phyloP scores from a whole-genome alignment of 1,140 invertebrate species.

The Mercenaria mercenaria region DNA sequence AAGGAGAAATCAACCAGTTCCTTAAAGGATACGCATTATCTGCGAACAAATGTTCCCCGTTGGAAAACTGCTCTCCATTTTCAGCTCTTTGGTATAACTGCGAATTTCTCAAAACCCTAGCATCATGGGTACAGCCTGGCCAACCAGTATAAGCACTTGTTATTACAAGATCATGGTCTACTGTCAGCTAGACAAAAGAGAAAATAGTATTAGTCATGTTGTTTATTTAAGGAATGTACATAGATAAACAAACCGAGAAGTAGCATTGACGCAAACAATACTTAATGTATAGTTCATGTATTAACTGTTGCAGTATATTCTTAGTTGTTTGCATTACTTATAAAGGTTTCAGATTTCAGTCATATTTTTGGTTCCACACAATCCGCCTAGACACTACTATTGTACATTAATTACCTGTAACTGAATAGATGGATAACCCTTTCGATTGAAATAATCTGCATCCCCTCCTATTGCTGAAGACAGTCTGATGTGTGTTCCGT shows the following conservation, averaged over 20 bases:
- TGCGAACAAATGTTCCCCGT: constrained; percentile 23
- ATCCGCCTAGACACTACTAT: not conserved
- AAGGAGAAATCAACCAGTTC: constrained; percentile 55
- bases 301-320: not conserved
- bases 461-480: not conserved
- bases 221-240: too few species aligned
- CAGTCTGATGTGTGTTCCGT: not conserved
- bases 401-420: too few species aligned
- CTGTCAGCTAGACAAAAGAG: constrained; percentile 4
- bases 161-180: constrained; percentile 38
- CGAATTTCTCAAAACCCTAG: constrained; percentile 55
- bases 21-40: constrained; percentile 50
- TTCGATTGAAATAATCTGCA: not conserved
- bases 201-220: not conserved
- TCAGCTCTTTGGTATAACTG: constrained; percentile 27
- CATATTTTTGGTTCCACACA: too few species aligned
- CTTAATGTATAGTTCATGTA: not conserved
- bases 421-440: not conserved
- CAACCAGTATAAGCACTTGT: constrained; percentile 55
- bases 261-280: too few species aligned
- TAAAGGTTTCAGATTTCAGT: too few species aligned
- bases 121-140: constrained; percentile 62
- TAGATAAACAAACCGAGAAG: too few species aligned
- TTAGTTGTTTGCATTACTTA: too few species aligned
- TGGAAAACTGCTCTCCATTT: not conserved